A percentile compares a stretch with the other conserved stretches of the same genome.
phyloP scores from a whole-genome alignment of 2,888 invertebrate genomes.

The Spialia ferax region DNA sequence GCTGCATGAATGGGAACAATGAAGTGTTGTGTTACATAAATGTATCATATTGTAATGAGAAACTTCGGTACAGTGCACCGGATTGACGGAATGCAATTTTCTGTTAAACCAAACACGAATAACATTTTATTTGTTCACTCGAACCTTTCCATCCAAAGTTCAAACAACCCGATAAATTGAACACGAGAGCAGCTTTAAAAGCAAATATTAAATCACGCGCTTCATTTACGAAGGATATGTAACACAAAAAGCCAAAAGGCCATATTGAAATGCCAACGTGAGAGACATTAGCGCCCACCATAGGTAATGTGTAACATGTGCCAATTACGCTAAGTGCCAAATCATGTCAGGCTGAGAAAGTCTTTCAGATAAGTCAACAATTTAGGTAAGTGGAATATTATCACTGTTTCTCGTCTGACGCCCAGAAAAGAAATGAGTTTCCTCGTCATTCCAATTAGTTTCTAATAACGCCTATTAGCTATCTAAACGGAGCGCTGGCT shows the following conservation, averaged over 20 bases:
- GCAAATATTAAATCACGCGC: conserved; percentile 24
- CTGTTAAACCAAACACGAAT: not conserved
- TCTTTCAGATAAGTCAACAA: conserved; percentile 54
- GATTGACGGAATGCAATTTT: conserved; percentile 11
- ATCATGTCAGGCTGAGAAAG: conserved; percentile 66
- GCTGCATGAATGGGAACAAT: not conserved
- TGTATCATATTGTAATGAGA: conserved; percentile 3
- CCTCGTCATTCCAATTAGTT: not conserved
- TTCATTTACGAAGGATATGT: conserved; percentile 20
- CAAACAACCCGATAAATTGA: conserved; percentile 12
- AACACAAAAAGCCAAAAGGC: conserved; percentile 16
- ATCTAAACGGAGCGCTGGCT: not conserved
- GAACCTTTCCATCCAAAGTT: conserved; percentile 51
- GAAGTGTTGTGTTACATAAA: not conserved
- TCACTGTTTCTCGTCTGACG: not conserved
- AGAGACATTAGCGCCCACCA: conserved; percentile 41
- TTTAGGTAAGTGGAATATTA: conserved; percentile 44
- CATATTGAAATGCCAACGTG: conserved; percentile 33
- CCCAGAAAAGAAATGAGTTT: conserved; percentile 7
- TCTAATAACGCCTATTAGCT: conserved; percentile 1
- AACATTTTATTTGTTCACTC: conserved; percentile 42
- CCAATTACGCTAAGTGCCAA: conserved; percentile 72
- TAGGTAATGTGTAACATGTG: conserved; percentile 40
- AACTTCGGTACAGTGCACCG: not conserved
- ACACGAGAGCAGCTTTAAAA: conserved; percentile 10